Evolutionary conservation across 2,888 invertebrate species (phyloP).

Genomic region (Brachyopa scutellaris): DNA sequence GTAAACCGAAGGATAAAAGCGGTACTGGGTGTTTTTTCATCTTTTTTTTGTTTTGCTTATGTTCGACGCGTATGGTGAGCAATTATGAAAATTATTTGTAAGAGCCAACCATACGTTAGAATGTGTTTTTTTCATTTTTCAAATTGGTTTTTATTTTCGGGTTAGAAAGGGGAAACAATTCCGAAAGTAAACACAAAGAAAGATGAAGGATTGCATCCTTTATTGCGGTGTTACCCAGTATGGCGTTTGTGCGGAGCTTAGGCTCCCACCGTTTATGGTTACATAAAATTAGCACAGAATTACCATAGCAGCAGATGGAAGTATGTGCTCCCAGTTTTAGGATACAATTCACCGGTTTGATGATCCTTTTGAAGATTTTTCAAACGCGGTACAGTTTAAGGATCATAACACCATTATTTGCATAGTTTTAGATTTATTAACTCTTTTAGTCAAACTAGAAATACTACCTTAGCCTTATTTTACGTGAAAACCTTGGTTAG

Average conservation of each 20-base stretch:
- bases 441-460: too few species aligned
- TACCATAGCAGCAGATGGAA: conserved; percentile 3
- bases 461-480: too few species aligned
- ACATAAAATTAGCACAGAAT: conserved; percentile 14
- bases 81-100: too few species aligned
- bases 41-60: not conserved
- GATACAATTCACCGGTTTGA: too few species aligned
- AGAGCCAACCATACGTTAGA: too few species aligned
- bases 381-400: too few species aligned
- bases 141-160: not conserved
- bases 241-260: not conserved
- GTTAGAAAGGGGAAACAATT: not conserved
- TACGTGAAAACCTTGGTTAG: too few species aligned
- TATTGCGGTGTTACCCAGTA: not conserved
- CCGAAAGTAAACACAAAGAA: not conserved
- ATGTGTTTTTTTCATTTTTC: not conserved
- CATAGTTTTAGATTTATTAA: too few species aligned
- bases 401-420: too few species aligned
- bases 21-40: not conserved
- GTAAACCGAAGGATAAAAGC: conserved; percentile 8
- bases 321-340: too few species aligned
- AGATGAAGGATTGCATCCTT: conserved; percentile 1
- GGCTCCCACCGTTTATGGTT: not conserved
- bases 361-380: too few species aligned
- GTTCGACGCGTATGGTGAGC: too few species aligned